phyloP scores from a whole-genome alignment of 1,140 invertebrate species.

The Nylanderia fulva region DNA sequence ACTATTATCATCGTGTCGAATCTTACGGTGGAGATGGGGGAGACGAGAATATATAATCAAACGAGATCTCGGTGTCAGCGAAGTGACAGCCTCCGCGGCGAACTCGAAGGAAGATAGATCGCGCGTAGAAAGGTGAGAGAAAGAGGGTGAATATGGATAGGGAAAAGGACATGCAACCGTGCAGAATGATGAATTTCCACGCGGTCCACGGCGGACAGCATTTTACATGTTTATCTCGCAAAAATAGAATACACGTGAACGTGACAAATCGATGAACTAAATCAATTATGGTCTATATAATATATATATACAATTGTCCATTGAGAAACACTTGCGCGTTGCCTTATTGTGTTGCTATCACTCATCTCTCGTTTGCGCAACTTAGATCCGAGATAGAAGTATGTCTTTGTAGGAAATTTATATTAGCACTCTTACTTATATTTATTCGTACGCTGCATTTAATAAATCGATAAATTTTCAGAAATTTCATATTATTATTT shows the following conservation, averaged over 20 bases:
- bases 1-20: slow-evolving; percentile 42
- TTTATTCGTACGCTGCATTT: not conserved
- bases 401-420: not conserved
- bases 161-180: not conserved
- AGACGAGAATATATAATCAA: slow-evolving; percentile 39
- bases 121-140: slow-evolving; percentile 41
- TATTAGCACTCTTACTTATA: not conserved
- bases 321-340: not conserved
- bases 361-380: not conserved
- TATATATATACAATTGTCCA: slow-evolving; percentile 3
- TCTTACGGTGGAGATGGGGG: slow-evolving; percentile 8
- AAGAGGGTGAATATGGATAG: not conserved
- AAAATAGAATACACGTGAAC: not conserved
- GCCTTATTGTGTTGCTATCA: not conserved
- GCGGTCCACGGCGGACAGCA: slow-evolving; percentile 21
- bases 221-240: slow-evolving; percentile 59
- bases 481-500: not conserved
- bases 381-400: not conserved
- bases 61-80: slow-evolving; percentile 38
- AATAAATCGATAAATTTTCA: slow-evolving; percentile 21
- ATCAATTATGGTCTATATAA: slow-evolving; percentile 60
- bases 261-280: slow-evolving; percentile 53
- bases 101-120: slow-evolving; percentile 66
- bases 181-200: slow-evolving; percentile 59
- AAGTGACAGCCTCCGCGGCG: slow-evolving; percentile 46